Conservation (phyloP, 2,888 invertebrate genomes). For the Harpagoxenus sublaevis region DNA sequence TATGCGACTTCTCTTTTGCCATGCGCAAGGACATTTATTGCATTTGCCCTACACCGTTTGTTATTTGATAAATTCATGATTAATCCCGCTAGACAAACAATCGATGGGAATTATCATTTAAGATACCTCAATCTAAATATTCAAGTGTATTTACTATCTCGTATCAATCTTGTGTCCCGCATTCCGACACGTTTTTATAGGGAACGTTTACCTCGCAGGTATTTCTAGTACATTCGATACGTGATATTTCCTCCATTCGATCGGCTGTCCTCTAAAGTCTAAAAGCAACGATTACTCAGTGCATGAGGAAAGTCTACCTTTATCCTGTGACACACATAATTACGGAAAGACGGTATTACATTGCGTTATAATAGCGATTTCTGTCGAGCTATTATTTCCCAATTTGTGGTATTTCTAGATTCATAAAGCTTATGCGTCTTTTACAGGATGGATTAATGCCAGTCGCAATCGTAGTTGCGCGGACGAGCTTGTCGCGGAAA, state of each 20-base stretch:
- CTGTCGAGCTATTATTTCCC: neutral
- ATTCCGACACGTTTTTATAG: conserved; percentile 6
- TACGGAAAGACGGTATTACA: neutral
- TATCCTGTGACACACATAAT: conserved; percentile 9
- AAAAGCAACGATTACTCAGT: conserved; percentile 1
- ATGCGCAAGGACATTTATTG: neutral
- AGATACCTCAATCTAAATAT: neutral
- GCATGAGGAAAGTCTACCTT: conserved; percentile 20
- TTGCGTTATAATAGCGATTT: conserved; percentile 4
- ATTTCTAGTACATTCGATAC: neutral
- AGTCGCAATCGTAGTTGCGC: neutral
- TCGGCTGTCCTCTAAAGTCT: conserved; percentile 16
- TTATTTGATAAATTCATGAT: neutral
- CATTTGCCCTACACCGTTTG: neutral
- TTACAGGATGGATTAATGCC: neutral
- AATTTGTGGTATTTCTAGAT: neutral
- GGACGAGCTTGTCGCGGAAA: neutral
- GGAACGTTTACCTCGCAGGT: conserved; percentile 8
- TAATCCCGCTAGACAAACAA: neutral
- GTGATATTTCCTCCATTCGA: conserved; percentile 26
- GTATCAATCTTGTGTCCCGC: neutral
- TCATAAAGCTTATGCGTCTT: neutral
- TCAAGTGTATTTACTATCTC: neutral
- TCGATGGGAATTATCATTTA: neutral
- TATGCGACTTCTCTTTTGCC: neutral